phyloP scores from a whole-genome alignment of 2,797 vertebrate genomes.

The Acridotheres tristis region DNA sequence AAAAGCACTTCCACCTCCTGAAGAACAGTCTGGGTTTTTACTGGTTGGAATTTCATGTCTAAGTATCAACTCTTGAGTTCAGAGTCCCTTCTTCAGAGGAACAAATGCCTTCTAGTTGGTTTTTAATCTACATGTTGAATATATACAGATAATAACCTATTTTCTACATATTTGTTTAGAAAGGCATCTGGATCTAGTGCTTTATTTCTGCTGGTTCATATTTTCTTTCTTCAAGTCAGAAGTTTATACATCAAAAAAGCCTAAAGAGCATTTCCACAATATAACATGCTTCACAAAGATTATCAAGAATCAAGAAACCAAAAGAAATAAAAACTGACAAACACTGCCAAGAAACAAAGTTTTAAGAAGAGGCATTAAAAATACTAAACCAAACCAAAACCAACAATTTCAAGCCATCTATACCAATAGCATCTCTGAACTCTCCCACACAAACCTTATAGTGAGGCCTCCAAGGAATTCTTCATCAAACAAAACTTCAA shows the following conservation, averaged over 20 bases:
- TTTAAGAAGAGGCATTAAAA: not conserved
- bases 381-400: not conserved
- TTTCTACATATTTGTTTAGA: not conserved
- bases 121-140: not conserved
- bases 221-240: not conserved
- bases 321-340: not conserved
- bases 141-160: not conserved
- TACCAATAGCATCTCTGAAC: not conserved
- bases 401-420: not conserved
- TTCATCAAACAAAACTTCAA: slow-evolving; percentile 96
- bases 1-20: not conserved
- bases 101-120: not conserved
- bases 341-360: not conserved
- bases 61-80: not conserved
- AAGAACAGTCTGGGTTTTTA: not conserved
- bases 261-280: not conserved
- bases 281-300: not conserved
- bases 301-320: not conserved
- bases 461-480: slow-evolving; percentile 94
- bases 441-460: slow-evolving; percentile 83
- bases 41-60: not conserved
- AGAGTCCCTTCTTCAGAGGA: not conserved
- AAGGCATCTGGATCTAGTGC: not conserved
- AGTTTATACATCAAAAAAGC: not conserved
- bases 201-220: not conserved